A percentile compares a stretch with the other conserved stretches of the same genome.
phyloP scores from a whole-genome alignment of 2,888 invertebrate genomes.

The Harpalus rubripes region DNA sequence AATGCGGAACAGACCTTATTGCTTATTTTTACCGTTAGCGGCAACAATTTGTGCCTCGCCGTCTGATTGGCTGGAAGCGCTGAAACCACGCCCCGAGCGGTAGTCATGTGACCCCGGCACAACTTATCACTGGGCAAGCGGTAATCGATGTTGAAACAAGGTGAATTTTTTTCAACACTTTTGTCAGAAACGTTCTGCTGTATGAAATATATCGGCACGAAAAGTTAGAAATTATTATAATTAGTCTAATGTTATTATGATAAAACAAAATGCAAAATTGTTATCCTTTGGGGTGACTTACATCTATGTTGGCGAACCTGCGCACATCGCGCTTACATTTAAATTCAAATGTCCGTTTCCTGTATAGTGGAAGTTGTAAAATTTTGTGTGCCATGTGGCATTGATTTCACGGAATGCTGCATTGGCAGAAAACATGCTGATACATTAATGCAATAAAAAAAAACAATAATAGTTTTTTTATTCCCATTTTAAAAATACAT shows the following conservation, averaged over 20 bases:
- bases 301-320: not conserved
- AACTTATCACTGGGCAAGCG: constrained; percentile 56
- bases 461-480: not conserved
- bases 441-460: not conserved
- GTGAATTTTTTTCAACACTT: constrained; percentile 53
- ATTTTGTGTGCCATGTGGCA: constrained; percentile 7
- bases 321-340: constrained; percentile 9
- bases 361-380: constrained; percentile 14
- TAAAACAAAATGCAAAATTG: constrained; percentile 17
- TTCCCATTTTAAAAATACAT: not conserved
- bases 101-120: constrained; percentile 37
- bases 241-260: constrained; percentile 40
- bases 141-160: constrained; percentile 65
- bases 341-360: constrained; percentile 24
- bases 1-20: constrained; percentile 67
- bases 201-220: constrained; percentile 25
- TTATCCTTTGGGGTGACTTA: not conserved
- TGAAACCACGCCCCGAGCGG: constrained; percentile 55
- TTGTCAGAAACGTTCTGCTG: constrained; percentile 43
- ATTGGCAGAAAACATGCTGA: not conserved
- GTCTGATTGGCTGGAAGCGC: constrained; percentile 53
- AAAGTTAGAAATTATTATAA: constrained; percentile 45
- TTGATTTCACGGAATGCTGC: constrained; percentile 36
- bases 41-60: constrained; percentile 41
- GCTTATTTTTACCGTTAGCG: constrained; percentile 67